Evolutionary conservation across 2,888 invertebrate species (phyloP).

Genomic region (Caenorhabditis doughertyi): DNA sequence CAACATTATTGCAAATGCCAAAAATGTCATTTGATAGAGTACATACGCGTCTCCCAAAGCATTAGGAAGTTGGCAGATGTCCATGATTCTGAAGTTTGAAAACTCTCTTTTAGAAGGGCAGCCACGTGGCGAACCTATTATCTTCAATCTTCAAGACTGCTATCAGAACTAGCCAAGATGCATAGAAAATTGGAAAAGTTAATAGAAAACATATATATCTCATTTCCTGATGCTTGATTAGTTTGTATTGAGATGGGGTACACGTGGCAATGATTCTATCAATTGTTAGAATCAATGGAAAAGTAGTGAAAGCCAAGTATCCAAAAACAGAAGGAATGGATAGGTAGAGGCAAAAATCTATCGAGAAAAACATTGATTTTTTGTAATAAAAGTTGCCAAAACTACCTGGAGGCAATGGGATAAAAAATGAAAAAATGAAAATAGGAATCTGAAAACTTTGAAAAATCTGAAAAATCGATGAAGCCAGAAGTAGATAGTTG

Average conservation of each 20-base stretch:
- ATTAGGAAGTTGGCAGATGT: no score
- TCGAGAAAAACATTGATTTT: no score
- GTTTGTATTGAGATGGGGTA: conserved; percentile 15
- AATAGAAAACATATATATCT: conserved; percentile 6
- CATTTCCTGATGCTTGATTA: conserved; percentile 9
- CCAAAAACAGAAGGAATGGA: conserved; percentile 15
- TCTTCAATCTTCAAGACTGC: background rate
- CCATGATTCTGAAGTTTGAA: no score
- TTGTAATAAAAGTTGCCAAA: no score
- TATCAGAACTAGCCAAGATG: background rate
- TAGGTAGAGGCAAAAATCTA: conserved; percentile 35
- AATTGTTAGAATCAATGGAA: conserved; percentile 21
- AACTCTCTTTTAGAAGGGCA: no score
- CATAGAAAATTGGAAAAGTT: conserved; percentile 13
- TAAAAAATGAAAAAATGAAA: no score
- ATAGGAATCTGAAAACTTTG: no score
- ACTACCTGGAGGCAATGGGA: no score
- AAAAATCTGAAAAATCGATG: no score
- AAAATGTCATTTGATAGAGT: conserved; percentile 16
- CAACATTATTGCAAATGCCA: conserved; percentile 15
- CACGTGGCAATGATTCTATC: conserved; percentile 36
- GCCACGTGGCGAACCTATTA: no score
- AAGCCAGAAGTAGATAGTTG: no score
- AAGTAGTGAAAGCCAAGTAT: background rate
- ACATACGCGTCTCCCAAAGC: conserved; percentile 18